A percentile compares a stretch with the other conserved stretches of the same genome.
These are phyloP conservation scores for Oreochromis grahami DNA, from an alignment of 2,797 vertebrate species.

Conservation along the genomic window DNA sequence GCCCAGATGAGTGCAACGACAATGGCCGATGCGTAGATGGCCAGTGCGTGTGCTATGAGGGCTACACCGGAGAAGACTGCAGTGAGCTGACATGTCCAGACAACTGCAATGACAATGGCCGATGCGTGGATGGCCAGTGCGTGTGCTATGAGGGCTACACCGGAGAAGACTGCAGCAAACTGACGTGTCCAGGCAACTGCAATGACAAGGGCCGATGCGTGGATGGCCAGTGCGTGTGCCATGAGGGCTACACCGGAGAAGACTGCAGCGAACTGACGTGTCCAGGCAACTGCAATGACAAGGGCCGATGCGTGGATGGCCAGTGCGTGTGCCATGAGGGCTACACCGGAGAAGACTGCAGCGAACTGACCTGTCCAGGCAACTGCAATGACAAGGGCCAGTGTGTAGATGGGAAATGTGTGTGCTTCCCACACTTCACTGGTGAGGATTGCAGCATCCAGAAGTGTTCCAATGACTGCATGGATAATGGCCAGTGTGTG, in stretches of 20 bases:
- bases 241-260: constrained; percentile 73
- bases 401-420: constrained; percentile 73
- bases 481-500: constrained; percentile 80
- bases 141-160: constrained; percentile 77
- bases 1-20: constrained; percentile 82
- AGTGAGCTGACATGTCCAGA: constrained; percentile 73
- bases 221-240: constrained; percentile 80
- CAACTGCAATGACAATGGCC: constrained; percentile 83
- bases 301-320: constrained; percentile 80
- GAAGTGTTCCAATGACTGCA: constrained; percentile 80
- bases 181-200: constrained; percentile 79
- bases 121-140: constrained; percentile 80
- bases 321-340: constrained; percentile 80
- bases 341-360: constrained; percentile 79
- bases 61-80: constrained; percentile 80
- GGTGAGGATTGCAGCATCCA: constrained; percentile 80
- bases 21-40: constrained; percentile 82
- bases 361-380: constrained; percentile 72
- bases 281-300: constrained; percentile 81
- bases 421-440: constrained; percentile 74
- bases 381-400: constrained; percentile 82
- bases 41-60: constrained; percentile 78
- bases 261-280: constrained; percentile 80
- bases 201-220: constrained; percentile 82
- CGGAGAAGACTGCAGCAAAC: constrained; percentile 79